Percentiles rank a stretch among this genome's conserved stretches.
These are phyloP conservation scores for Rachycentron canadum DNA, from an alignment of 2,797 vertebrate species.

Conservation along the genomic window DNA sequence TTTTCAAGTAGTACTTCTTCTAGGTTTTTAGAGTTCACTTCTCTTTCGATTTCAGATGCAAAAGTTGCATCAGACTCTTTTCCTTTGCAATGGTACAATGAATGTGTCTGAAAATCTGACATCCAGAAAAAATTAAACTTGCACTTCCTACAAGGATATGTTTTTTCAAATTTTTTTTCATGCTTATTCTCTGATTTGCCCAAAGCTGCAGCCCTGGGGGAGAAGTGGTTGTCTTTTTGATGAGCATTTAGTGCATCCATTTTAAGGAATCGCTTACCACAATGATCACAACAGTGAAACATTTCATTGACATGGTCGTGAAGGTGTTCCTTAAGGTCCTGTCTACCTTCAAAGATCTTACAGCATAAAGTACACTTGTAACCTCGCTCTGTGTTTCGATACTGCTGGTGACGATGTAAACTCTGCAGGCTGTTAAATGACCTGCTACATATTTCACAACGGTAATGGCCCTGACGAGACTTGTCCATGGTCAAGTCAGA, in stretches of 20 bases:
- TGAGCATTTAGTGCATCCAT: slow-evolving; percentile 81
- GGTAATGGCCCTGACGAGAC: slow-evolving; percentile 66
- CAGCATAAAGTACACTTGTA: slow-evolving; percentile 88
- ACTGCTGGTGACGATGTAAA: slow-evolving; percentile 87
- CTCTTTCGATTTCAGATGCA: slow-evolving; percentile 60
- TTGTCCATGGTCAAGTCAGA: slow-evolving; percentile 60
- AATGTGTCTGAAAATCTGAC: slow-evolving; percentile 86
- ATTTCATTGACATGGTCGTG: slow-evolving; percentile 81
- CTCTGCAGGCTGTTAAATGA: slow-evolving; percentile 81
- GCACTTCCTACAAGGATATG: slow-evolving; percentile 85
- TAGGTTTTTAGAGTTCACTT: slow-evolving; percentile 56
- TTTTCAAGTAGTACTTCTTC: slow-evolving; percentile 59
- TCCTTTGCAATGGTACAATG: slow-evolving; percentile 75
- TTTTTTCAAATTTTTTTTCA: slow-evolving; percentile 80
- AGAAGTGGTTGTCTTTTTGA: slow-evolving; percentile 81
- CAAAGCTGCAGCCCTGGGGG: slow-evolving; percentile 33
- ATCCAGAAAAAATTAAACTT: slow-evolving; percentile 87
- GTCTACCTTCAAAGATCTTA: slow-evolving; percentile 81
- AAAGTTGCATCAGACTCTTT: slow-evolving; percentile 56
- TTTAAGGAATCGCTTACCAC: slow-evolving; percentile 87
- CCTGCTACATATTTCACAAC: slow-evolving; percentile 85
- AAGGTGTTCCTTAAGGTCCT: slow-evolving; percentile 83
- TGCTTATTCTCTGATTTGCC: slow-evolving; percentile 70
- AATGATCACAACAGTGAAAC: slow-evolving; percentile 84
- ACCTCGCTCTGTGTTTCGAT: slow-evolving; percentile 83